A percentile compares a stretch with the other conserved stretches of the same genome.
phyloP scores from a whole-genome alignment of 2,888 invertebrate genomes.

The Ochropacha duplaris region DNA sequence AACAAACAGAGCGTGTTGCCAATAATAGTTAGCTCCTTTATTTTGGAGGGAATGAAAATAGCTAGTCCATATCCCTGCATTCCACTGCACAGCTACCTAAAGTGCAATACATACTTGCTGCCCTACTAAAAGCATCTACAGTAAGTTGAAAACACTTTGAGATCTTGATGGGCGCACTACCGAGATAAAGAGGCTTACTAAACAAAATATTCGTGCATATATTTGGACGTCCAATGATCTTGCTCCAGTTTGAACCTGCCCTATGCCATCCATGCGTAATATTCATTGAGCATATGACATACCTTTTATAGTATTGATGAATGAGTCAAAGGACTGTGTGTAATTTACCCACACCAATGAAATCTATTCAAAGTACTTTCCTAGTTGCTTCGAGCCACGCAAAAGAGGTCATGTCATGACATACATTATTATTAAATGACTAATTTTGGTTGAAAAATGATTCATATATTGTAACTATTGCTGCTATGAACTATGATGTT shows the following conservation, averaged over 20 bases:
- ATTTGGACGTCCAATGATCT: not conserved
- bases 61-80: too few relatives aligned
- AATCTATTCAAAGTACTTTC: not conserved
- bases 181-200: too few relatives aligned
- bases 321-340: not conserved
- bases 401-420: not conserved
- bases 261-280: not conserved
- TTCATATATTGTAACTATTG: slow-evolving; percentile 22
- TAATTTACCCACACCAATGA: not conserved
- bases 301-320: not conserved
- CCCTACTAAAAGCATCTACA: too few relatives aligned
- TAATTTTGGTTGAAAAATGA: slow-evolving; percentile 24
- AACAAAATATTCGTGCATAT: too few relatives aligned
- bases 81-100: too few relatives aligned
- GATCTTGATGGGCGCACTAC: too few relatives aligned
- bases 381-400: not conserved
- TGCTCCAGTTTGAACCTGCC: not conserved
- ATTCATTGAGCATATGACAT: not conserved
- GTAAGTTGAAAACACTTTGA: too few relatives aligned
- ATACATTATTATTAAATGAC: slow-evolving; percentile 9
- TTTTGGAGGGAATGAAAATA: too few relatives aligned
- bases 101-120: too few relatives aligned
- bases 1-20: too few relatives aligned
- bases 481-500: slow-evolving; percentile 22
- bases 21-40: too few relatives aligned